phyloP scores from a whole-genome alignment of 2,888 invertebrate species.

The Polyommatus icarus region DNA sequence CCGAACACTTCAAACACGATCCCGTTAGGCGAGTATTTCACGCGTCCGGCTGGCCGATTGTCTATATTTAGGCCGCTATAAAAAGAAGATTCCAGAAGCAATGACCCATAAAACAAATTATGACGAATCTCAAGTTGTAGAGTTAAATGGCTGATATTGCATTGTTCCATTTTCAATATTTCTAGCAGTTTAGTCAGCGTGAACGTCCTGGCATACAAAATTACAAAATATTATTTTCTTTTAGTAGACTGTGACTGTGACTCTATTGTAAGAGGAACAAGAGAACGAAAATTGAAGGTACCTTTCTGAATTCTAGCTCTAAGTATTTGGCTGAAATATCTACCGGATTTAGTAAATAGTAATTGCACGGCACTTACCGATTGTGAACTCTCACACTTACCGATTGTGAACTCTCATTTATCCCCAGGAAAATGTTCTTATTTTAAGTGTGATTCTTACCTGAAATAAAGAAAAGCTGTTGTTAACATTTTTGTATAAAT shows the following conservation, averaged over 20 bases:
- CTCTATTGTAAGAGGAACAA: no score
- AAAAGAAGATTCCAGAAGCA: conserved; percentile 49
- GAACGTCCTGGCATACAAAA: neutral
- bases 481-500: no score
- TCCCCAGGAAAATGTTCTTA: no score
- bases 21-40: conserved; percentile 46
- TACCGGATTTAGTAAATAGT: no score
- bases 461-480: neutral
- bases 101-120: conserved; percentile 31
- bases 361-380: no score
- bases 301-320: no score
- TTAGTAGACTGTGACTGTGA: no score
- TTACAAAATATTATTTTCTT: neutral
- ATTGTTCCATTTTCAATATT: neutral
- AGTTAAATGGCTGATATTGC: neutral
- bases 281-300: no score
- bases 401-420: no score
- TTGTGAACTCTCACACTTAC: no score
- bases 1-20: conserved; percentile 13
- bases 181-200: neutral
- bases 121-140: conserved; percentile 24
- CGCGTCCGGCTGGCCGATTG: conserved; percentile 53
- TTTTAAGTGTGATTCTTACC: neutral
- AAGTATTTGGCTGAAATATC: no score
- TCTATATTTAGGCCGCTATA: conserved; percentile 66